Conservation (phyloP, 2,797 vertebrate species). For the Arnoldichthys spilopterus region DNA sequence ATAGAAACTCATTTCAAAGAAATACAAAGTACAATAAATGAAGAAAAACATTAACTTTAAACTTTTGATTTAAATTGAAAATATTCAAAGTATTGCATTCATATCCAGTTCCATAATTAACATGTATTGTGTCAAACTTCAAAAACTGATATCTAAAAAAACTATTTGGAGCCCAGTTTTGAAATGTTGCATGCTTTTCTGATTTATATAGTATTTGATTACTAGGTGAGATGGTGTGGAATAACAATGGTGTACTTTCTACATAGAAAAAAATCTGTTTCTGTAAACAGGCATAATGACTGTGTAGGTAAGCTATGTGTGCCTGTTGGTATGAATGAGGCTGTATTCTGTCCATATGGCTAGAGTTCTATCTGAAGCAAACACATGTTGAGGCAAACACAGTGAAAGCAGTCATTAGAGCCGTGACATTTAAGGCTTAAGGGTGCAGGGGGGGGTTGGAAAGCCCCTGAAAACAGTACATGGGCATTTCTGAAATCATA, state of each 20-base stretch:
- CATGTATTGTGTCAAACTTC: too few relatives aligned
- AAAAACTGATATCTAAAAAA: too few relatives aligned
- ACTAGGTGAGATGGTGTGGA: background rate
- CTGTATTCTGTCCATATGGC: slow-evolving; percentile 8
- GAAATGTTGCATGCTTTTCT: too few relatives aligned
- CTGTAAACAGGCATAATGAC: slow-evolving; percentile 17
- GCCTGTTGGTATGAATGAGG: background rate
- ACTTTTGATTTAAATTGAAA: too few relatives aligned
- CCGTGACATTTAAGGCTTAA: slow-evolving; percentile 25
- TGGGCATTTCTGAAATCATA: slow-evolving; percentile 16
- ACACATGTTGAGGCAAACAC: slow-evolving; percentile 11
- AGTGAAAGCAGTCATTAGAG: slow-evolving; percentile 40
- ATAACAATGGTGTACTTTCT: background rate
- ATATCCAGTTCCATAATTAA: too few relatives aligned
- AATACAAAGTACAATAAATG: too few relatives aligned
- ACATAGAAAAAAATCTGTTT: background rate
- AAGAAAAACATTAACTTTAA: too few relatives aligned
- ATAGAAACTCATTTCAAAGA: too few relatives aligned
- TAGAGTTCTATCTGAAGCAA: slow-evolving; percentile 3
- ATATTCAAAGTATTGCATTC: too few relatives aligned
- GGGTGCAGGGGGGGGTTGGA: background rate
- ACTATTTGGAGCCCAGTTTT: too few relatives aligned
- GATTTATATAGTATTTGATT: too few relatives aligned
- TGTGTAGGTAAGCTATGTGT: background rate
- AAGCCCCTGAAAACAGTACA: slow-evolving; percentile 2